These are phyloP conservation scores for Chanos chanos DNA, from an alignment of 2,797 vertebrate genomes.

Conservation along the genomic window DNA sequence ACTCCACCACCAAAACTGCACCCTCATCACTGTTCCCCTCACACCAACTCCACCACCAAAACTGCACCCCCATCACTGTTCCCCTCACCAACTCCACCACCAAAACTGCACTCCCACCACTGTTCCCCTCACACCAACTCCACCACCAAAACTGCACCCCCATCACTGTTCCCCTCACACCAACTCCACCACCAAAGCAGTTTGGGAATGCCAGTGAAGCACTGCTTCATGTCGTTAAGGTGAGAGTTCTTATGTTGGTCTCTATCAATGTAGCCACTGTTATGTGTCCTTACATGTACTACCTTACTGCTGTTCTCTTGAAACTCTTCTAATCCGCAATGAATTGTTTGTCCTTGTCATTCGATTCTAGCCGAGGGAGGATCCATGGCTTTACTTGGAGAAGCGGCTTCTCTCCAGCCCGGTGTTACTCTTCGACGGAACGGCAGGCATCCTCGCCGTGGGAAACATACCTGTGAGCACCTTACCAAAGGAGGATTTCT, in stretches of 20 bases:
- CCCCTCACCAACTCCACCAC: too few relatives aligned
- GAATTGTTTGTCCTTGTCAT: constrained; percentile 14
- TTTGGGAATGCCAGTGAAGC: constrained; percentile 12
- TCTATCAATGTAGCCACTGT: background rate
- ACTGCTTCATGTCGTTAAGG: constrained; percentile 17
- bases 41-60: too few relatives aligned
- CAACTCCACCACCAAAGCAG: constrained; percentile 6
- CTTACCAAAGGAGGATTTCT: constrained; percentile 9
- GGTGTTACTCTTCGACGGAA: constrained; percentile 18
- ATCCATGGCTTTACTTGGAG: constrained; percentile 1
- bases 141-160: too few relatives aligned
- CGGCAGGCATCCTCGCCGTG: constrained; percentile 14
- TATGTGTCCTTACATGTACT: background rate
- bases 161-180: background rate
- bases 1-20: too few relatives aligned
- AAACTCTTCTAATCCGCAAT: background rate
- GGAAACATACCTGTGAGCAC: constrained; percentile 21
- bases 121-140: constrained; percentile 17
- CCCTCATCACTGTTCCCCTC: too few relatives aligned
- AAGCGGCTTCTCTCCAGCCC: constrained; percentile 19
- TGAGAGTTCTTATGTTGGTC: background rate
- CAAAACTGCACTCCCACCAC: too few relatives aligned
- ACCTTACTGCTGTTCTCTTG: background rate
- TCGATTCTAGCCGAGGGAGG: background rate
- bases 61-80: too few relatives aligned